Evolutionary conservation across 1,140 invertebrate genomes (phyloP).

Genomic region (Chionoecetes opilio): DNA sequence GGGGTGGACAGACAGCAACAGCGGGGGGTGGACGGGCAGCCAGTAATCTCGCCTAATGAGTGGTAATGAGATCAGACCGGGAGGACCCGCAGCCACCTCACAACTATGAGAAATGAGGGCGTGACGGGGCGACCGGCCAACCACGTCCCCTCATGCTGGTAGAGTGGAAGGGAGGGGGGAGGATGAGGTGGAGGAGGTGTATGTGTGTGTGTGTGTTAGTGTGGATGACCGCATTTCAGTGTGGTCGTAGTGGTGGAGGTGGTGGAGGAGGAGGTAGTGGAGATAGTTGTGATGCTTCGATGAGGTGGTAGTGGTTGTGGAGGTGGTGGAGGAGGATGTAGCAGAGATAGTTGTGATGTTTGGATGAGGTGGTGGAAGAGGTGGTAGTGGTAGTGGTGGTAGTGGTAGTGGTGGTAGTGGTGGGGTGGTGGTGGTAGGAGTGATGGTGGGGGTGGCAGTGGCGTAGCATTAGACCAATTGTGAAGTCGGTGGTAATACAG

Average conservation of each 20-base stretch:
- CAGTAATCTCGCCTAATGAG: conserved; percentile 77
- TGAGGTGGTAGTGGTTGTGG: not conserved
- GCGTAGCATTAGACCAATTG: not conserved
- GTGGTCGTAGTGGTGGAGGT: not conserved
- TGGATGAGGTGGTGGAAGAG: not conserved
- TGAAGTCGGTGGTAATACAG: conserved; percentile 35
- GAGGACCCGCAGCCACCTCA: conserved; percentile 69
- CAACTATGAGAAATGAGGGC: conserved; percentile 76
- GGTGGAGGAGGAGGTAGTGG: not conserved
- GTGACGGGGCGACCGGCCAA: not conserved
- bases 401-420: not conserved
- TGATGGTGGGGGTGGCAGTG: not conserved
- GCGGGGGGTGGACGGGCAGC: conserved; percentile 45
- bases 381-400: not conserved
- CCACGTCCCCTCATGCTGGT: conserved; percentile 39
- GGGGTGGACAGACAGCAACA: conserved; percentile 51
- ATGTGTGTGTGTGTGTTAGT: conserved; percentile 31
- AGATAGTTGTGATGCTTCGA: not conserved
- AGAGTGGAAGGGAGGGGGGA: not conserved
- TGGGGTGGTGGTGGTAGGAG: not conserved
- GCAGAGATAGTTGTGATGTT: too few species aligned
- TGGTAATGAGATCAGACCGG: conserved; percentile 75
- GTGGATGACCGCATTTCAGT: not conserved
- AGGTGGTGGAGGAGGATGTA: not conserved
- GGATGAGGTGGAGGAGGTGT: not conserved